A percentile compares a stretch with the other conserved stretches of the same genome.
These are phyloP conservation scores for Camptogramma bilineatum DNA, from an alignment of 2,888 invertebrate genomes.

Conservation along the genomic window DNA sequence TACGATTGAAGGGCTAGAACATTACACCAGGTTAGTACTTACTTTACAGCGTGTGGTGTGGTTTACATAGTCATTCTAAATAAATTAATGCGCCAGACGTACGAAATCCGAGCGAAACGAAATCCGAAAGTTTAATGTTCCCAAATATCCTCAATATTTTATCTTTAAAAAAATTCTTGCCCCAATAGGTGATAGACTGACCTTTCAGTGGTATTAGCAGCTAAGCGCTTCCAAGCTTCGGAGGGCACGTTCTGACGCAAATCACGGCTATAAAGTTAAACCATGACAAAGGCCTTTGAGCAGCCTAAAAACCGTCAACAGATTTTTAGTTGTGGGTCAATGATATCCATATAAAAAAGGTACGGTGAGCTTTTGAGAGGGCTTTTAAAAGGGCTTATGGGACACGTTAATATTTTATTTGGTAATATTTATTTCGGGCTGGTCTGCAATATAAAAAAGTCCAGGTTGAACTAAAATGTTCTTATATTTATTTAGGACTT, in stretches of 20 bases:
- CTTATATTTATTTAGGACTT: neutral
- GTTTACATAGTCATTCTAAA: no score
- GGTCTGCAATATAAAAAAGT: no score
- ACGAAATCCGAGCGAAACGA: no score
- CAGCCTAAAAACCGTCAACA: neutral
- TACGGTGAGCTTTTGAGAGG: no score
- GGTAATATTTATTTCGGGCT: no score
- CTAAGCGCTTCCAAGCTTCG: neutral
- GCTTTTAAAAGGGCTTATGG: no score
- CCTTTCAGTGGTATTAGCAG: neutral
- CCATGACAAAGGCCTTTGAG: neutral
- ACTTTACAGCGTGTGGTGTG: neutral
- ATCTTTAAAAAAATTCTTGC: no score
- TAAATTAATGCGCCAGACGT: no score
- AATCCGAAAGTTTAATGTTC: no score
- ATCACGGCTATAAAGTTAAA: neutral
- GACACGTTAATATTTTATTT: no score
- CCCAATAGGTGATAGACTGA: neutral
- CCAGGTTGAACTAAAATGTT: neutral
- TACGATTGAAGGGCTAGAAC: conserved; percentile 89
- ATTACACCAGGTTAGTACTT: conserved; percentile 88
- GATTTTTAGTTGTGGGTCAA: neutral
- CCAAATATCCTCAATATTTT: no score
- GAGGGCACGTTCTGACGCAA: neutral
- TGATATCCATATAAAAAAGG: no score